Evolutionary conservation across 2,113 vertebrate species (phyloP).

Genomic region (Clarias batrachus): DNA sequence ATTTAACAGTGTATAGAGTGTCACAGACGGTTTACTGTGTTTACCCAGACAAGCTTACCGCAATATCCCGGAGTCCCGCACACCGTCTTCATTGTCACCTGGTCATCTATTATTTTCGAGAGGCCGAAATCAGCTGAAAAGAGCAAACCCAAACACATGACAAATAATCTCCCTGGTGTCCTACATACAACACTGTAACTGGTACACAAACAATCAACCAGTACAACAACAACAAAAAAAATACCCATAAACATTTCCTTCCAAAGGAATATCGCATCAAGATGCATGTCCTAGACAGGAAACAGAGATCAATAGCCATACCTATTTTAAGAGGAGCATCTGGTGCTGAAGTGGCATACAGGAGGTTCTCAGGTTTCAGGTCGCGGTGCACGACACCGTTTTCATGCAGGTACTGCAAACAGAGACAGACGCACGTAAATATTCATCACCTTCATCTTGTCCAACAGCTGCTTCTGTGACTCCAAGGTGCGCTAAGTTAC

Average conservation of each 20-base stretch:
- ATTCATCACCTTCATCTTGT: neutral
- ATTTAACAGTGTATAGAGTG: neutral
- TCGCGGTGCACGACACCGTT: slow-evolving; percentile 87
- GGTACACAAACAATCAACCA: neutral
- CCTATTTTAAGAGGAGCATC: slow-evolving; percentile 86
- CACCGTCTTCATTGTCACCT: slow-evolving; percentile 86
- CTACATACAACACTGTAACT: neutral
- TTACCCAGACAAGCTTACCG: slow-evolving; percentile 68
- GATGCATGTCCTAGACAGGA: slow-evolving; percentile 61
- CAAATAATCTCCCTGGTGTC: neutral
- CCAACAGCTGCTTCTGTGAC: neutral
- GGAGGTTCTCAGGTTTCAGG: slow-evolving; percentile 85
- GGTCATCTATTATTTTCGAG: slow-evolving; percentile 86
- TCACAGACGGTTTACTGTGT: slow-evolving; percentile 5
- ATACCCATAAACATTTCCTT: neutral
- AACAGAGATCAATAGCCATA: slow-evolving; percentile 62
- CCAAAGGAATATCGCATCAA: slow-evolving; percentile 7
- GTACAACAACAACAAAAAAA: neutral
- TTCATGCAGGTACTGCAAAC: slow-evolving; percentile 82
- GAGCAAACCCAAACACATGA: neutral
- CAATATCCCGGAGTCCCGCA: slow-evolving; percentile 88
- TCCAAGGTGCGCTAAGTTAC: neutral
- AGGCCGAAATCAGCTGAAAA: slow-evolving; percentile 84
- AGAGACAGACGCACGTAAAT: slow-evolving; percentile 40
- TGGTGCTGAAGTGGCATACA: slow-evolving; percentile 83